phyloP scores from a whole-genome alignment of 2,113 vertebrate genomes.

The Paralichthys olivaceus region DNA sequence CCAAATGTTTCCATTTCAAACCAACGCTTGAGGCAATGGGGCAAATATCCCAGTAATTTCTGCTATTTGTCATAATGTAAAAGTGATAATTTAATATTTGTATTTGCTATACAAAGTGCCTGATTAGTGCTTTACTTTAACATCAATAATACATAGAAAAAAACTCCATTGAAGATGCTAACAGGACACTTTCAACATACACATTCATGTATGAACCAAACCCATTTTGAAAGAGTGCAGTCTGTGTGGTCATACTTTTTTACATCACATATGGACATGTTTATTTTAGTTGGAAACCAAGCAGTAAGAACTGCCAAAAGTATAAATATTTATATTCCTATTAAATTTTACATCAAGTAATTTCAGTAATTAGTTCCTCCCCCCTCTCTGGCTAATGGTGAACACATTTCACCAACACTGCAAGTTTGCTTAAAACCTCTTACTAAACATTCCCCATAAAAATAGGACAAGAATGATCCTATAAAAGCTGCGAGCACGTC shows the following conservation, averaged over 20 bases:
- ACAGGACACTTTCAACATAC: neutral
- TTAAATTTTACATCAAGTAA: constrained; percentile 42
- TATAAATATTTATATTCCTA: constrained; percentile 49
- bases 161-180: neutral
- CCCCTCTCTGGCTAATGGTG: neutral
- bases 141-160: neutral
- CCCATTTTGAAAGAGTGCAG: neutral
- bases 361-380: constrained; percentile 46
- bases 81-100: neutral
- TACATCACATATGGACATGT: neutral
- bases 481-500: constrained; percentile 40
- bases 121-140: neutral
- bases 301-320: constrained; percentile 6
- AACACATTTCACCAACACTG: constrained; percentile 35
- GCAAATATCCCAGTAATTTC: neutral
- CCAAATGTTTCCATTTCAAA: constrained; percentile 10
- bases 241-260: neutral
- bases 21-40: neutral
- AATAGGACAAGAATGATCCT: constrained; percentile 4
- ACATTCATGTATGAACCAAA: neutral
- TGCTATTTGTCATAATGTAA: neutral
- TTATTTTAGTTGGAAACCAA: neutral
- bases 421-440: constrained; percentile 41
- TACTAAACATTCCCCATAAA: constrained; percentile 5
- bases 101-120: neutral